Conservation (phyloP, 2,888 invertebrate species). For the Brachyopa scutellaris region DNA sequence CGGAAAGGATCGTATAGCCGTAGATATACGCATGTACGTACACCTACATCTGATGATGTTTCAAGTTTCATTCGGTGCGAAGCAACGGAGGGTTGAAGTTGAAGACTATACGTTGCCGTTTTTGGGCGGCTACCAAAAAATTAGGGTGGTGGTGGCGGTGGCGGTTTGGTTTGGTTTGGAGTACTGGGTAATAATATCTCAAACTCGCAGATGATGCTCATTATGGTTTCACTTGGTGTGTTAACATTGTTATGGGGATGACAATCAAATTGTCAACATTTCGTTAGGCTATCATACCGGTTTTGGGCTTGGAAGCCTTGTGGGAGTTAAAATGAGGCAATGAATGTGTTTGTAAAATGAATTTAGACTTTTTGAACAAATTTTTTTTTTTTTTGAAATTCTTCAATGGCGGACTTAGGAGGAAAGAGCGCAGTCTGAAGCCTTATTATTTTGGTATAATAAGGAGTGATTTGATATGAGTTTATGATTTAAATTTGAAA, state of each 20-base stretch:
- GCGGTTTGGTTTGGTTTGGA: not conserved
- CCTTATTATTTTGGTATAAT: too few relatives aligned
- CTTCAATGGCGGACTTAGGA: too few relatives aligned
- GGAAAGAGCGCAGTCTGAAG: too few relatives aligned
- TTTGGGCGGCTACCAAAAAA: too few relatives aligned
- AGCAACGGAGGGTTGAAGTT: too few relatives aligned
- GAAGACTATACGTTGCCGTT: not conserved
- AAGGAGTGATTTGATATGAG: too few relatives aligned
- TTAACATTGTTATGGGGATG: conserved; percentile 28
- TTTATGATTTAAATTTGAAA: too few relatives aligned
- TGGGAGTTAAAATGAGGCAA: not conserved
- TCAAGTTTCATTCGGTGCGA: not conserved
- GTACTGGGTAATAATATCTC: conserved; percentile 38
- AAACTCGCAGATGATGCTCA: conserved; percentile 44
- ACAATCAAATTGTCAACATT: conserved; percentile 19
- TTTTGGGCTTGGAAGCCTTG: too few relatives aligned
- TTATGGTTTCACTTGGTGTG: conserved; percentile 52
- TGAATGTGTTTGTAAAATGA: not conserved
- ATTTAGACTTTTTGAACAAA: too few relatives aligned
- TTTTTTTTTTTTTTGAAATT: too few relatives aligned
- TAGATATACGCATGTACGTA: conserved; percentile 3
- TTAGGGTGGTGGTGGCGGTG: too few relatives aligned
- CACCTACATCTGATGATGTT: conserved; percentile 1
- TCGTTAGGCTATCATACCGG: not conserved
- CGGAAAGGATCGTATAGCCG: not conserved